Base-by-base conservation (phyloP, 1,140 invertebrate species). In the Drosophila subobscura region DNA sequence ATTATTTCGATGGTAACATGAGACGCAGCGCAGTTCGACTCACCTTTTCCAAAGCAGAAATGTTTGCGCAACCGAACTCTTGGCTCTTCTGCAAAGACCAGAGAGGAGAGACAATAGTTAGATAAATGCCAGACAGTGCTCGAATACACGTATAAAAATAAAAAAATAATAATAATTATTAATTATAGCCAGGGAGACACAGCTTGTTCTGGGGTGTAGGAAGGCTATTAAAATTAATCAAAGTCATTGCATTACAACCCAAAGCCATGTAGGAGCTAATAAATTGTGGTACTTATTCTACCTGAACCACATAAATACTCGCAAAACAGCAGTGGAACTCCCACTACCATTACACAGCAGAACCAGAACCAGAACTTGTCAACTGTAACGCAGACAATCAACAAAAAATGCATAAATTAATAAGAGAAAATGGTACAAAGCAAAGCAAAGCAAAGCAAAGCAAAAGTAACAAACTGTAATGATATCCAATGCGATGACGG, bases 371-470 rank as follows among this genome's bases (percentile, higher is more conserved):
- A 16, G 67, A 85, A 88, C 83, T 74, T 86, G 81, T 86, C 83
- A 86, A 86, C 81, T 88, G 83, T 88, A 81, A 88, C 77, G 73
- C 77, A 71, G 83, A 66, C 81, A 81, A 81, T 85, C 73, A 74
- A 77, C 81, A 44, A 59, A 86, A 78, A 72, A 67, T 88, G 81
- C 81, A 88, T 85, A 86, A 86, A 86, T 86, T 86, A 88, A 88
- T 86, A 88, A 65, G 40, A 55, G 42, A 77, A 51, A 56, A 50
- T 49, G n/a, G 37, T 47, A 20, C 23, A 72, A 33, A 41, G 22
- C 22, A 72, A 33, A 41, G 22, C 22, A 47, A 61, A 60, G 47
- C 23, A 44, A 10, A 33, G 52, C 22, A 45, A 29, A 25, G n/a
- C 20, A 40, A 56, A 49, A 29, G 57, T 64, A 77, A 72, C 66